phyloP scores from a whole-genome alignment of 2,888 invertebrate species.

The Apotomis turbidana region DNA sequence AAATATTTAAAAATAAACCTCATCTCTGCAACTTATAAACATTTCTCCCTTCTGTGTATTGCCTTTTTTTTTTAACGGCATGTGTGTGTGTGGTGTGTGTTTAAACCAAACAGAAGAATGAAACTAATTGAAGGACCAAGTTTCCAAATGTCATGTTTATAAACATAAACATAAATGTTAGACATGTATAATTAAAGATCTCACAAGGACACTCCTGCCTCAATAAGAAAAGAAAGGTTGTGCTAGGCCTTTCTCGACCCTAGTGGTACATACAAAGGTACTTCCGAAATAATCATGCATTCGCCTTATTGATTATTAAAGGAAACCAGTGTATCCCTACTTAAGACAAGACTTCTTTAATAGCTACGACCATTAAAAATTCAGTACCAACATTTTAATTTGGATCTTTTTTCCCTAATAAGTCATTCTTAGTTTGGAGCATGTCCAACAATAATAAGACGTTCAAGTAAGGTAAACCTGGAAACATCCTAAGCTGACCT shows the following conservation, averaged over 20 bases:
- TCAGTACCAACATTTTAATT: neutral
- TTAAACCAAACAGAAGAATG: neutral
- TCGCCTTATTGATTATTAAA: neutral
- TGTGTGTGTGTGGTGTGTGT: neutral
- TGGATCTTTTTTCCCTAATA: neutral
- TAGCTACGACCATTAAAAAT: neutral
- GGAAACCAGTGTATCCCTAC: neutral
- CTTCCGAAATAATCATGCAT: neutral
- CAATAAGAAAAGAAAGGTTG: neutral
- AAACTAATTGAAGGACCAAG: neutral
- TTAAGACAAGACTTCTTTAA: neutral
- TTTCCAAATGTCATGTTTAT: neutral
- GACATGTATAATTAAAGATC: neutral
- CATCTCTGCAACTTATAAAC: no score
- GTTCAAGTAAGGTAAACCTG: neutral
- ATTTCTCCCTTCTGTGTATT: neutral
- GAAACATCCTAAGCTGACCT: neutral
- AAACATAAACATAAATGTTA: neutral
- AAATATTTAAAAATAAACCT: no score
- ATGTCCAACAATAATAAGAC: neutral
- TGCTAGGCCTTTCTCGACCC: neutral
- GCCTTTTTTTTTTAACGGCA: neutral
- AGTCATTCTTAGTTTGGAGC: neutral
- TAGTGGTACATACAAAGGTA: neutral
- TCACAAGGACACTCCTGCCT: neutral